Conservation (phyloP, 2,888 invertebrate genomes). For the Phortica okadai region DNA sequence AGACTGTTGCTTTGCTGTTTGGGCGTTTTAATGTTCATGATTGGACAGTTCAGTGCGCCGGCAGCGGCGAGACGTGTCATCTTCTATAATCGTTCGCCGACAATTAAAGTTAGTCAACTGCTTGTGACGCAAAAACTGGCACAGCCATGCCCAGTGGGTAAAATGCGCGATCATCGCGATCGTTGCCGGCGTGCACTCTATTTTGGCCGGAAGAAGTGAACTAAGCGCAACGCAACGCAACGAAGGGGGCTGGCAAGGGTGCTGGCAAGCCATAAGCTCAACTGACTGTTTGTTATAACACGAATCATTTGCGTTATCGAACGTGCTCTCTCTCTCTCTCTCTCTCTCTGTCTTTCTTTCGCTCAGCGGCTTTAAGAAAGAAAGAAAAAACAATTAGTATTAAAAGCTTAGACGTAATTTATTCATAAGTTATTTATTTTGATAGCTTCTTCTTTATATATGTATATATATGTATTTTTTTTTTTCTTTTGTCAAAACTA, state of each 20-base stretch:
- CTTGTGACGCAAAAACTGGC: constrained; percentile 55
- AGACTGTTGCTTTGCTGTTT: background rate
- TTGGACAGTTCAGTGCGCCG: constrained; percentile 46
- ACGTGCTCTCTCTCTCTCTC: background rate
- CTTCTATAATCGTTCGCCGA: constrained; percentile 60
- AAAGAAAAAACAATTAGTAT: background rate
- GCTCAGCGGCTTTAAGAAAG: background rate
- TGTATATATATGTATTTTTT: background rate
- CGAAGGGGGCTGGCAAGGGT: background rate
- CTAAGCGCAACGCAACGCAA: background rate
- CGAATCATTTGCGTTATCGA: background rate
- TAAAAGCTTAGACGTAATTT: background rate
- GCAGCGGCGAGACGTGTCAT: constrained; percentile 58
- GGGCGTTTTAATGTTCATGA: constrained; percentile 42
- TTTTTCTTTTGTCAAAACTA: background rate
- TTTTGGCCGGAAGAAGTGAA: constrained; percentile 61
- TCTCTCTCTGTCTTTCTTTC: background rate
- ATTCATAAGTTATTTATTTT: constrained; percentile 1
- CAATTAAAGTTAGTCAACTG: constrained; percentile 62
- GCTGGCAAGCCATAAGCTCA: too few relatives aligned
- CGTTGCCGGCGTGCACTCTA: constrained; percentile 67
- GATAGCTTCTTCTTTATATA: background rate
- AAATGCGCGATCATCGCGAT: constrained; percentile 70
- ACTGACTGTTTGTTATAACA: too few relatives aligned
- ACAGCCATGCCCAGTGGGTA: constrained; percentile 65